Evolutionary conservation across 2,797 vertebrate genomes (phyloP), one percentile per base, ranked within the genome.

Genomic region (Tenualosa ilisha): DNA sequence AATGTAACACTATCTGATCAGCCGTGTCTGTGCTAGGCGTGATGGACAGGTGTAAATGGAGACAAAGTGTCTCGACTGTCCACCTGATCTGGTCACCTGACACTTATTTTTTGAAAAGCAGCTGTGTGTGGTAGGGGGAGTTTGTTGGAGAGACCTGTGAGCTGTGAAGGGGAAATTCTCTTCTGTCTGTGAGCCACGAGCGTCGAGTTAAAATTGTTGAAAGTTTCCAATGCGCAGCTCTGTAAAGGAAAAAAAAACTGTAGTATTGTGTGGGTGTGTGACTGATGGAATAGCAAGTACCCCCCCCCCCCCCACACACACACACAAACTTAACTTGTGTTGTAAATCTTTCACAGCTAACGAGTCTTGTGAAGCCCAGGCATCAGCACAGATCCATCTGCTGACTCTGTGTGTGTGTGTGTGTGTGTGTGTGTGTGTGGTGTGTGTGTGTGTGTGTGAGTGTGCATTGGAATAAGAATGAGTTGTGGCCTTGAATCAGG

Each of bases 261-360:
- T 68, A 11, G 61, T 63, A 2, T 63, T 63, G 5, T 63, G n/a
- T 61, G 20, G 1, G 20, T 61, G 5, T 61, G 20, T 24, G 61
- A 63, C 26, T 63, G 61, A n/a, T 22, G 24, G 61, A 63, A 63
- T 63, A n/a, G 61, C n/a, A n/a, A n/a, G n/a, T n/a, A n/a, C n/a
- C n/a, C n/a, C n/a, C n/a, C n/a, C n/a, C 63, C 31, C 63, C 37
- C 65, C 13, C 68, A 75, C 15, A 31, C 37, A 75, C 37, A 40
- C 20, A 79, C 31, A 40, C 72, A 79, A 43, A 79, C 17, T 79
- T 13, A 79, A 79, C 72, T 79, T 37, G 72, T 79, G 72, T 75
- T 40, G 5, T 79, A 46, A 79, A 79, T 79, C 72, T 79, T 15
- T 75, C 68, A 75, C 68, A 43, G 37, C 37, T 75, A 40, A 72